A percentile compares a stretch with the other conserved stretches of the same genome.
phyloP scores from a whole-genome alignment of 92 coral and sea anemone genomes.

The Phenganax marumi region DNA sequence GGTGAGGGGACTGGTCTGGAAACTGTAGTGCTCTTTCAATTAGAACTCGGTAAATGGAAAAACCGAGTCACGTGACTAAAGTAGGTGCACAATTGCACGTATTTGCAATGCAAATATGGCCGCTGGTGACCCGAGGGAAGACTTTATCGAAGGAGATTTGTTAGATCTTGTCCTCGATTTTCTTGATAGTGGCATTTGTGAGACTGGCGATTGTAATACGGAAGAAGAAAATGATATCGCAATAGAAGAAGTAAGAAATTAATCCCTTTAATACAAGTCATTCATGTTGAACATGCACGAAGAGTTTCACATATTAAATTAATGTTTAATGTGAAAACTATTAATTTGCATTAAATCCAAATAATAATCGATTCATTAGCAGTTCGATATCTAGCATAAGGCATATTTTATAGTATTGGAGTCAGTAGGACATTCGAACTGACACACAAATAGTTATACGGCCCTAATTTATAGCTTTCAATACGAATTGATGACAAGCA shows the following conservation, averaged over 20 bases:
- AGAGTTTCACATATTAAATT: too few species aligned
- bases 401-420: background rate
- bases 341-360: background rate
- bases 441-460: background rate
- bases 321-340: too few species aligned
- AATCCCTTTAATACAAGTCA: background rate
- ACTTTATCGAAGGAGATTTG: too few species aligned
- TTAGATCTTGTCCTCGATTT: too few species aligned
- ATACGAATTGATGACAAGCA: background rate
- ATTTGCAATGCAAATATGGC: too few species aligned
- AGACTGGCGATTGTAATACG: background rate
- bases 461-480: background rate
- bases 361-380: too few species aligned
- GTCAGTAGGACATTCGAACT: background rate
- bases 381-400: too few species aligned
- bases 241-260: background rate
- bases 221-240: conserved; percentile 7
- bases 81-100: too few species aligned
- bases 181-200: too few species aligned
- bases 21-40: background rate
- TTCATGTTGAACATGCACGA: too few species aligned
- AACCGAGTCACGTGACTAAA: background rate
- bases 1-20: conserved; percentile 18
- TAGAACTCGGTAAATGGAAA: background rate
- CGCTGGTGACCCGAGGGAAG: too few species aligned